Base-by-base conservation (phyloP, 2,888 invertebrate species). In the Spisula solida region DNA sequence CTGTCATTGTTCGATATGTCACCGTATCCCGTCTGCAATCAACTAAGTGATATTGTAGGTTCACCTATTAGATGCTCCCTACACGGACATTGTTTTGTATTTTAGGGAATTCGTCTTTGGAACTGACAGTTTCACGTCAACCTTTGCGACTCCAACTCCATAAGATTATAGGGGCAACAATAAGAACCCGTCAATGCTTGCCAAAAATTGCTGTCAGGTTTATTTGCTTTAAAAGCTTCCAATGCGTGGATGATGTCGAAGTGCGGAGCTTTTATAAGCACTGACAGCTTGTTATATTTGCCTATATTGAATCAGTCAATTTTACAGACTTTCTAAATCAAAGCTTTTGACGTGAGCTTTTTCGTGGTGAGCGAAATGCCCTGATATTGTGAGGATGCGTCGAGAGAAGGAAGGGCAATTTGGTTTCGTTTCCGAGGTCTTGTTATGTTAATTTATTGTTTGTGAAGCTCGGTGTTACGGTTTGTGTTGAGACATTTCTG, bases 151-250 rank as follows among this genome's bases (percentile, higher is more conserved):
- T 91, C 86, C 87, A 16, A 55, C 25, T 51, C 81, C 86, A 84
- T 86, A 86, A 84, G 82, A 87, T 75, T 84, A 88, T 88, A 82
- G 82, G 75, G 80, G 86, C 55, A 60, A 85, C 92, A 89, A 92
- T 92, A 90, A 86, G 85, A 85, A 56, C 51, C 47, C 83, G 90
- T 86, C 90, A 87, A 48, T 18, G 66, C 25, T 66, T 91, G 90
- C 89, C 90, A 90, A 85, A 78, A 82, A 60, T 79, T 82, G 66
- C 84, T 92, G 92, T 92, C 92, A 91, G 85, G 84, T 89, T 92
- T 92, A 92, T 92, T 90, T 90, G 88, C 88, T 85, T 90, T 91
- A 89, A 91, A 89, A 89, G 89, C 91, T 41, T 80, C 29, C 82
- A 66, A 86, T 88, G 82, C 14, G 82, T 48, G 60, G 85, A 88